Base-by-base conservation (phyloP, 2,888 invertebrate genomes). In the Crioceris asparagi region DNA sequence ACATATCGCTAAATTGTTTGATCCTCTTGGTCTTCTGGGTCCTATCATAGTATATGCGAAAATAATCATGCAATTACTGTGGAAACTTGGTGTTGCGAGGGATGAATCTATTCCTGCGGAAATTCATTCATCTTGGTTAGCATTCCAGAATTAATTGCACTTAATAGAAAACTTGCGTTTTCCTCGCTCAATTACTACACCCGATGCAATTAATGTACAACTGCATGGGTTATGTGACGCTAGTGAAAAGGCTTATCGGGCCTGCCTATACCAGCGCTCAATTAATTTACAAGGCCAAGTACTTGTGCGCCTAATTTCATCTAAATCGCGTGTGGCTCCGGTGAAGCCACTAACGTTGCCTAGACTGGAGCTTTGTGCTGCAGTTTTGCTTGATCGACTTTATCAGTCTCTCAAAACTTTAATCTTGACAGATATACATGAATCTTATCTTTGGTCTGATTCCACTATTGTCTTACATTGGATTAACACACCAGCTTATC, bases 201-300 rank as follows among this genome's bases (percentile, higher is more conserved):
- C n/a, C 6, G 11, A 29, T 12, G 6, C 11, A 29, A 11, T 29
- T 7, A 29, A 11, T 12, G 14, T 29, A 7, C 29, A 29, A 11
- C 6, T 29, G n/a, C 29, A 29, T 29, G 29, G 29, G 6, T 29
- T 29, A 8, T 29, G 29, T 29, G 29, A 29, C 14, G 29, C 29
- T 8, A 29, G 29, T 11, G 11, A 29, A 29, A 11, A n/a, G 14
- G 29, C 29, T 8, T 29, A 29, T 12, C 7, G 29, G 29, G 29
- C 29, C 14, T 29, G 29, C 11, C 6, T 29, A 29, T 29, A 29
- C 14, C 6, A 7, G 6, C 29, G 29, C 6, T 29, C 29, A 29
- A 12, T 29, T 6, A 11, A 29, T 29, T n/a, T 5, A 7, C 6
- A n/a, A 6, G 6, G 29, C 7, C 6, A 29, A 11, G 11, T 29